Evolutionary conservation across 2,113 vertebrate species (phyloP).

Genomic region (Malurus elegans): DNA sequence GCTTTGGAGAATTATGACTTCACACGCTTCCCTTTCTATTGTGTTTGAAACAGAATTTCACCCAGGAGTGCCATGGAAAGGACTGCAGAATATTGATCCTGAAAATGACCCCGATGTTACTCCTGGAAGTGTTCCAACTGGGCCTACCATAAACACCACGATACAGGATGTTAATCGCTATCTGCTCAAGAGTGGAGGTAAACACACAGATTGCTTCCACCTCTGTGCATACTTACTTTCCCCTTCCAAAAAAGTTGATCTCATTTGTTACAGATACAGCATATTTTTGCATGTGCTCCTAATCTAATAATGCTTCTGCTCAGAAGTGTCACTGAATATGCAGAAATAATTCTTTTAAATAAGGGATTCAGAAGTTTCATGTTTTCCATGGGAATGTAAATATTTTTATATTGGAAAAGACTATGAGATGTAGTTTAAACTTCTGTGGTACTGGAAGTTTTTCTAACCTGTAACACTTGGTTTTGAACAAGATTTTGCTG

Average conservation of each 20-base stretch:
- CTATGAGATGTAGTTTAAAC: not conserved
- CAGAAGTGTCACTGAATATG: not conserved
- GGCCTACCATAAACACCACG: slow-evolving; percentile 97
- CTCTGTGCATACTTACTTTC: not conserved
- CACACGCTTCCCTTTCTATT: not conserved
- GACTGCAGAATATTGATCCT: slow-evolving; percentile 97
- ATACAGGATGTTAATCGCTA: slow-evolving; percentile 98
- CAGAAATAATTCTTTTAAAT: not conserved
- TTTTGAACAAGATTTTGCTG: not conserved
- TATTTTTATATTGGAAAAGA: not conserved
- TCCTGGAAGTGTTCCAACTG: slow-evolving; percentile 94
- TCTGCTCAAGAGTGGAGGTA: slow-evolving; percentile 95
- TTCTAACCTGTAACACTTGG: not conserved
- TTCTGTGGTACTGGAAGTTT: not conserved
- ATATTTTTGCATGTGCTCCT: not conserved
- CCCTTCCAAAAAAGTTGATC: not conserved
- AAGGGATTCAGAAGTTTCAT: not conserved
- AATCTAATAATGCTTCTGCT: not conserved
- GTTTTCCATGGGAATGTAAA: not conserved
- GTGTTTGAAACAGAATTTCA: slow-evolving; percentile 86
- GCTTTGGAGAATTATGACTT: not conserved
- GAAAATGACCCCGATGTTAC: slow-evolving; percentile 98
- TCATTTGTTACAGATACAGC: not conserved
- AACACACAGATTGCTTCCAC: not conserved
- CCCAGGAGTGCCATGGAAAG: slow-evolving; percentile 98